phyloP scores from a whole-genome alignment of 2,797 vertebrate genomes.

The Otolemur crassicaudatus region DNA sequence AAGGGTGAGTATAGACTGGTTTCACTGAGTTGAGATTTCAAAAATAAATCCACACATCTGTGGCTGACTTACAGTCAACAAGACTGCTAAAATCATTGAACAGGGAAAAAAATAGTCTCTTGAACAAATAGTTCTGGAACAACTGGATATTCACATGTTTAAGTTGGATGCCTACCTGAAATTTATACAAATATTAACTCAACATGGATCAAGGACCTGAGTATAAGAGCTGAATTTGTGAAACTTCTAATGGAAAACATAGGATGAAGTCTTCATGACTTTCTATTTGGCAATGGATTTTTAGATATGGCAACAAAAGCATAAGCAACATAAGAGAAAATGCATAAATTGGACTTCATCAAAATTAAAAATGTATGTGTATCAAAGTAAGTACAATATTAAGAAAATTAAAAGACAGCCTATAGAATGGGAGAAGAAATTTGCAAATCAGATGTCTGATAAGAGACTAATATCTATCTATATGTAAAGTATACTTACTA shows the following conservation, averaged over 20 bases:
- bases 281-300: background rate
- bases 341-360: background rate
- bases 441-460: background rate
- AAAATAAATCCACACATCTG: background rate
- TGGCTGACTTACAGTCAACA: background rate
- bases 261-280: background rate
- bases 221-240: background rate
- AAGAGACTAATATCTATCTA: background rate
- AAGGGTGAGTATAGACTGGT: too few species aligned
- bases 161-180: background rate
- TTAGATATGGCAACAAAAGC: background rate
- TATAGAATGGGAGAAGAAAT: background rate
- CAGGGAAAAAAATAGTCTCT: background rate
- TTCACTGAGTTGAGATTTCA: background rate
- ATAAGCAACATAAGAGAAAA: conserved; percentile 11
- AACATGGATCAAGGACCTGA: background rate
- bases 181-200: background rate
- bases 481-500: background rate
- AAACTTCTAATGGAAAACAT: background rate
- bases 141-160: background rate
- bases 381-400: background rate
- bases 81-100: background rate
- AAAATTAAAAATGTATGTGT: background rate
- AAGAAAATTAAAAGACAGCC: background rate
- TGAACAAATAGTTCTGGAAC: background rate